Conservation (phyloP, 1,140 invertebrate species). For the Drosophila repleta region DNA sequence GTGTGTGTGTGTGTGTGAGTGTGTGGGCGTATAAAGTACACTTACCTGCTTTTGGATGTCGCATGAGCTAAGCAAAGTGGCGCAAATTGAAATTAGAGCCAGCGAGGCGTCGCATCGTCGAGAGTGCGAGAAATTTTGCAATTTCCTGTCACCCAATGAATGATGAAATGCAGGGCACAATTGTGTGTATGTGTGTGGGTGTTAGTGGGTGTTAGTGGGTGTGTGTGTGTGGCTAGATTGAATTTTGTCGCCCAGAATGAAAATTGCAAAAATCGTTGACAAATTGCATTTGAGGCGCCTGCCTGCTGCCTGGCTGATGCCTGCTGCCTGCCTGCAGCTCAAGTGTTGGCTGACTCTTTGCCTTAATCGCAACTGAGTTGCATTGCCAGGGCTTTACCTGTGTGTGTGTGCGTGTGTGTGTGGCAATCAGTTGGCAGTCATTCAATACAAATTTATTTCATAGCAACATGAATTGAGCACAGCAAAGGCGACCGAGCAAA, state of each 20-base stretch:
- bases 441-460: slow-evolving; percentile 75
- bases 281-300: slow-evolving; percentile 69
- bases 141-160: slow-evolving; percentile 59
- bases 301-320: too few relatives aligned
- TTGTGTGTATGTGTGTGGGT: slow-evolving; percentile 11
- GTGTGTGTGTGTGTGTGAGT: slow-evolving; percentile 4
- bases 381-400: slow-evolving; percentile 28
- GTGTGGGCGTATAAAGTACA: not conserved
- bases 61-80: slow-evolving; percentile 14
- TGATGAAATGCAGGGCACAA: slow-evolving; percentile 48
- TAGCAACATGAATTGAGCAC: slow-evolving; percentile 61
- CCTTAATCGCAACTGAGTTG: slow-evolving; percentile 41
- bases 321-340: slow-evolving; percentile 6
- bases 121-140: slow-evolving; percentile 57
- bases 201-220: slow-evolving; percentile 19
- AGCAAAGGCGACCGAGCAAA: slow-evolving; percentile 57
- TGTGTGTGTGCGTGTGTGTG: slow-evolving; percentile 4
- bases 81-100: slow-evolving; percentile 43
- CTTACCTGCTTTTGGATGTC: not conserved
- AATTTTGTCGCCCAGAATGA: slow-evolving; percentile 64
- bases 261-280: slow-evolving; percentile 79
- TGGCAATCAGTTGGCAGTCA: slow-evolving; percentile 46
- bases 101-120: not conserved
- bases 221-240: slow-evolving; percentile 42
- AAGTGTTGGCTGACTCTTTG: slow-evolving; percentile 49